phyloP scores from a whole-genome alignment of 1,140 invertebrate species.

The Globodera ellingtonae region DNA sequence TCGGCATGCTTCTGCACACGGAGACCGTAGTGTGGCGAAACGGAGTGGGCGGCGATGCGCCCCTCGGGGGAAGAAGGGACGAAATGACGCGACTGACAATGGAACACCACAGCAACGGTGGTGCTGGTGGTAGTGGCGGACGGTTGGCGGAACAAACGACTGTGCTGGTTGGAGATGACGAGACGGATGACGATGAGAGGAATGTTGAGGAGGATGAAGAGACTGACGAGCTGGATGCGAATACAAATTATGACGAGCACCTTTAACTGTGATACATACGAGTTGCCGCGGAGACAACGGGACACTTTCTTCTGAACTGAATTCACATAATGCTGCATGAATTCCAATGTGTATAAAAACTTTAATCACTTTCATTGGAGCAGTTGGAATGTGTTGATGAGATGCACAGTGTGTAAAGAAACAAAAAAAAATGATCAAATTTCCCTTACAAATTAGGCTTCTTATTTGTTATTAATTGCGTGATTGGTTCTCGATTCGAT shows the following conservation, averaged over 20 bases:
- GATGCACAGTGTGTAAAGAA: no score
- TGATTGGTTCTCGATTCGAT: no score
- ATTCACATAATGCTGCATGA: no score
- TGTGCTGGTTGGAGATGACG: neutral
- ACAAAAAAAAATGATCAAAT: no score
- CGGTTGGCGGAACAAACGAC: neutral
- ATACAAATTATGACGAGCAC: constrained; percentile 15
- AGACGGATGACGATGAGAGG: neutral
- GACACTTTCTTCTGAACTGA: no score
- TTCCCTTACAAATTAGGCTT: no score
- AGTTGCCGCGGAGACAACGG: no score
- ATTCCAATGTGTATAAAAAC: no score
- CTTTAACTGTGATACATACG: no score
- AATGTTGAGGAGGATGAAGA: constrained; percentile 16
- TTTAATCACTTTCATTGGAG: no score
- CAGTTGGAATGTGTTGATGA: no score
- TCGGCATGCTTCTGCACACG: neutral
- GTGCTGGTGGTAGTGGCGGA: neutral
- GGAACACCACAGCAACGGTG: constrained; percentile 6
- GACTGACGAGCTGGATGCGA: constrained; percentile 12
- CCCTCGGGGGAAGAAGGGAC: neutral
- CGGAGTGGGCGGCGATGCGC: neutral
- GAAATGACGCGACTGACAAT: neutral
- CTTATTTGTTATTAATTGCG: no score
- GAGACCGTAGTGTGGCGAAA: neutral